Conservation (phyloP, 2,888 invertebrate genomes). For the Parnassius smintheus region DNA sequence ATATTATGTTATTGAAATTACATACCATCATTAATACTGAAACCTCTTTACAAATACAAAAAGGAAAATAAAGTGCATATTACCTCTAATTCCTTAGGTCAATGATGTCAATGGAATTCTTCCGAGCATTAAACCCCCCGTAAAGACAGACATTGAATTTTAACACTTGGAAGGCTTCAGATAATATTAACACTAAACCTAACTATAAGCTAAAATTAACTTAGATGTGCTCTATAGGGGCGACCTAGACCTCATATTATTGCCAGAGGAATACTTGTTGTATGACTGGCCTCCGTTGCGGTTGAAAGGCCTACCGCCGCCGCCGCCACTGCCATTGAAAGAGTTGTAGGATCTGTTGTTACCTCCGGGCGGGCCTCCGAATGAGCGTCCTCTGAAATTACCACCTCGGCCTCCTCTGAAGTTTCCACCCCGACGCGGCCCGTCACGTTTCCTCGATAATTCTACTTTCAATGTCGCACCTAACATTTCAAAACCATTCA, state of each 20-base stretch:
- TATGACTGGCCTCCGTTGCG: constrained; percentile 52
- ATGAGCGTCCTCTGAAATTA: constrained; percentile 73
- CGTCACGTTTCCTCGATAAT: constrained; percentile 90
- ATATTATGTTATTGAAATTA: background rate
- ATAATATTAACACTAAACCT: constrained; percentile 80
- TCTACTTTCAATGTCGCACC: constrained; percentile 94
- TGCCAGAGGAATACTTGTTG: constrained; percentile 67
- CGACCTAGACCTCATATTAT: constrained; percentile 79
- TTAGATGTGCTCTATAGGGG: constrained; percentile 75
- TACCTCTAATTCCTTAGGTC: constrained; percentile 71
- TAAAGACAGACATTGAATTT: constrained; percentile 71
- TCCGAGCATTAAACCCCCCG: constrained; percentile 76
- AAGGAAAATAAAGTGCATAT: constrained; percentile 32
- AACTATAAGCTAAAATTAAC: constrained; percentile 70
- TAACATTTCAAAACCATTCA: constrained; percentile 93
- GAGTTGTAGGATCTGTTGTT: constrained; percentile 79
- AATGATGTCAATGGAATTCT: constrained; percentile 60
- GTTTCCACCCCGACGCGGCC: constrained; percentile 84
- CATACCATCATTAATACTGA: constrained; percentile 18
- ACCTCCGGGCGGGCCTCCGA: constrained; percentile 70
- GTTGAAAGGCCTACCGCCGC: constrained; percentile 57
- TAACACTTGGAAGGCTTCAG: constrained; percentile 80
- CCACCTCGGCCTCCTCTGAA: constrained; percentile 79
- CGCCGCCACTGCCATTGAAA: constrained; percentile 74
- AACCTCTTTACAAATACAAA: constrained; percentile 28